These are phyloP conservation scores for Pomatorhinus ruficollis DNA, from an alignment of 2,113 vertebrate species.

Conservation along the genomic window DNA sequence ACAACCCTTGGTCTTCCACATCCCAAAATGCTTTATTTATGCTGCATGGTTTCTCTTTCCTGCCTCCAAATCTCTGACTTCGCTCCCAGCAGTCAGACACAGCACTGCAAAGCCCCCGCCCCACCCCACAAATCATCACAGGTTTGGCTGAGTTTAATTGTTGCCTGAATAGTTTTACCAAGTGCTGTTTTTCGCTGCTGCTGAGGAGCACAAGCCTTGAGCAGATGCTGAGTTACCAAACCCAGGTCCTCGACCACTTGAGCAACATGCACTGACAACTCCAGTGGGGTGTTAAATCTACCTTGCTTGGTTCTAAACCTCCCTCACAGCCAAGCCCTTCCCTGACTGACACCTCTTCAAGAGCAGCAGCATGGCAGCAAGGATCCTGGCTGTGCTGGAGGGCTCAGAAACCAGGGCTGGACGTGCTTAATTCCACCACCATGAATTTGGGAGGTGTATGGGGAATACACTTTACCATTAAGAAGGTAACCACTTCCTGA, in stretches of 20 bases:
- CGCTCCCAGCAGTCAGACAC: background rate
- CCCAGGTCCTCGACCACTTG: too few species aligned
- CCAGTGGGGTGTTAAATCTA: background rate
- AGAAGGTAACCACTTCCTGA: background rate
- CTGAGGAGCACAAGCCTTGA: background rate
- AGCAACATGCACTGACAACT: background rate
- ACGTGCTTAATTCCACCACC: background rate
- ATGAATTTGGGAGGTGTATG: rapidly evolving
- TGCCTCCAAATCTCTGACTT: background rate
- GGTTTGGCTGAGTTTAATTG: background rate
- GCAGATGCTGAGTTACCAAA: background rate
- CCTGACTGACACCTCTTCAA: background rate
- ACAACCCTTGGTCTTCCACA: background rate
- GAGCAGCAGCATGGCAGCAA: background rate
- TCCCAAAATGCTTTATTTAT: background rate
- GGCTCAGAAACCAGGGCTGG: background rate
- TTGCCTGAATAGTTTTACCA: background rate
- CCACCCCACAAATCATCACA: background rate
- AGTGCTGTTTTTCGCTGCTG: background rate
- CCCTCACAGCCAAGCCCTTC: background rate
- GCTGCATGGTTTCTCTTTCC: background rate
- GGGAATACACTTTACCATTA: rapidly evolving
- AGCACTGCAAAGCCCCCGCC: background rate
- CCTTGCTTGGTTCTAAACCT: background rate
- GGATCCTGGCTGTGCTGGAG: background rate